Conservation (phyloP, 2,888 invertebrate species). For the Cheilosia pagana region DNA sequence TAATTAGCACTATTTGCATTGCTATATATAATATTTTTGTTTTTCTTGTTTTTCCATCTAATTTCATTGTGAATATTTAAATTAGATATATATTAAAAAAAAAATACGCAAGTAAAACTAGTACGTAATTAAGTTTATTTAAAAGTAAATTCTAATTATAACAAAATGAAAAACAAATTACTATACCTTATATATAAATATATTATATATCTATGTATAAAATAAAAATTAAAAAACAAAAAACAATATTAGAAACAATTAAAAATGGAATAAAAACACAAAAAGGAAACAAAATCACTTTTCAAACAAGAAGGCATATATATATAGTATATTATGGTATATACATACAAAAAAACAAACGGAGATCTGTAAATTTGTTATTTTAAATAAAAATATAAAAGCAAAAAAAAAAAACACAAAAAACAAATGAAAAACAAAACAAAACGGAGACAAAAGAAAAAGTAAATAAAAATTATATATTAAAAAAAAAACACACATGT, state of each 20-base stretch:
- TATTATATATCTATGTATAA: constrained; percentile 54
- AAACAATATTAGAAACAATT: constrained; percentile 68
- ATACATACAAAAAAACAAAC: constrained; percentile 66
- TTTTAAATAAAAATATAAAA: constrained; percentile 75
- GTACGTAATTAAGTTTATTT: constrained; percentile 68
- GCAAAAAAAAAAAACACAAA: constrained; percentile 49
- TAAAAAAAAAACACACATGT: constrained; percentile 55
- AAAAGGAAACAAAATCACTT: constrained; percentile 51
- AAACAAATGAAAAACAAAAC: constrained; percentile 45
- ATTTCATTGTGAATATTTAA: constrained; percentile 82
- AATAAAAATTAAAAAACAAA: background rate
- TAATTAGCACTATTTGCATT: constrained; percentile 79
- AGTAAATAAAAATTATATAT: constrained; percentile 71
- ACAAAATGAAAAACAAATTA: constrained; percentile 43
- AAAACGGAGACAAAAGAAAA: constrained; percentile 62
- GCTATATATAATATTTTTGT: constrained; percentile 61
- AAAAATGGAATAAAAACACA: constrained; percentile 37
- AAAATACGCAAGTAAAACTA: constrained; percentile 61
- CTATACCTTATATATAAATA: constrained; percentile 54
- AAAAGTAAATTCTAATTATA: constrained; percentile 64
- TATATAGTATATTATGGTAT: constrained; percentile 72
- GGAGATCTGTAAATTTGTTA: constrained; percentile 75
- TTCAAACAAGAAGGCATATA: constrained; percentile 65
- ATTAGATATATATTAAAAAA: constrained; percentile 72
- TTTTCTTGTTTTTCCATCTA: constrained; percentile 78